Conservation (phyloP, 2,888 invertebrate genomes). For the Eledona agricola region DNA sequence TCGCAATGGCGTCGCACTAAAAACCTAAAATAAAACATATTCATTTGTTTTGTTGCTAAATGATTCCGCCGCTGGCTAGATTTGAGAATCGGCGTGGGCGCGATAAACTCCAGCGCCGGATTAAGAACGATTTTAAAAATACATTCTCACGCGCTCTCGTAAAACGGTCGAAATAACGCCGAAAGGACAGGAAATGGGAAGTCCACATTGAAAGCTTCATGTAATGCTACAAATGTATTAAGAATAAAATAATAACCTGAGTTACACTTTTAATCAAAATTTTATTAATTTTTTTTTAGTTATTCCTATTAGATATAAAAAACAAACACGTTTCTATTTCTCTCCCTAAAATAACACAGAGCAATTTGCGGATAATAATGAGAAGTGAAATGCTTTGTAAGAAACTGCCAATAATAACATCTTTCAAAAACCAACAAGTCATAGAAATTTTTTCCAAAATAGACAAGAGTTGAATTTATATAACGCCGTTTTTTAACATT, state of each 20-base stretch:
- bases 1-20: slow-evolving; percentile 4
- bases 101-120: slow-evolving; percentile 25
- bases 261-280: slow-evolving; percentile 63
- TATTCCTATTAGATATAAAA: slow-evolving; percentile 71
- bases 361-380: slow-evolving; percentile 57
- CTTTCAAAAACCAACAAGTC: slow-evolving; percentile 45
- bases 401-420: slow-evolving; percentile 43
- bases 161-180: too few species aligned
- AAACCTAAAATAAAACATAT: slow-evolving; percentile 18
- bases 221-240: slow-evolving; percentile 34
- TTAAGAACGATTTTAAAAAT: too few species aligned
- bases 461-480: too few species aligned
- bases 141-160: too few species aligned
- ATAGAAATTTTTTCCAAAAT: too few species aligned
- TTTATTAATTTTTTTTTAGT: slow-evolving; percentile 64
- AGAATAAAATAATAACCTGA: slow-evolving; percentile 27
- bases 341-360: slow-evolving; percentile 66
- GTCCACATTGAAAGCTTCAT: slow-evolving; percentile 12
- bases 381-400: slow-evolving; percentile 60
- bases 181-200: slow-evolving; percentile 2
- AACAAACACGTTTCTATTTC: slow-evolving; percentile 66
- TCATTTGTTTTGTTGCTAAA: slow-evolving; percentile 34
- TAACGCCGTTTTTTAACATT: slow-evolving; percentile 45
- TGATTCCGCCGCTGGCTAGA: slow-evolving; percentile 16
- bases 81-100: slow-evolving; percentile 7